Percentiles rank a stretch among this genome's conserved stretches.
Evolutionary conservation across 2,888 invertebrate species (phyloP).

Genomic region (Eueremaeus valkanovi): DNA sequence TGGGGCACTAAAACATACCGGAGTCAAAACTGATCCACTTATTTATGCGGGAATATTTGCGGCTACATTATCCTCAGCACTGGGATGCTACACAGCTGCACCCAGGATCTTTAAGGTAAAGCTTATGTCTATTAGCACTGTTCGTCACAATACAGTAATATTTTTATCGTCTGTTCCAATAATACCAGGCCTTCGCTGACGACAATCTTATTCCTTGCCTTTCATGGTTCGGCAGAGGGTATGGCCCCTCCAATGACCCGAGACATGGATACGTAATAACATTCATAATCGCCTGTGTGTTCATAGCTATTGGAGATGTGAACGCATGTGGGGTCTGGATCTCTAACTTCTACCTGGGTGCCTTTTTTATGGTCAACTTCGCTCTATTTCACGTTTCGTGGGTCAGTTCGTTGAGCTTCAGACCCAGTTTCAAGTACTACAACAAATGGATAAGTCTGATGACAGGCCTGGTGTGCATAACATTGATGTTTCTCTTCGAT

Average conservation of each 20-base stretch:
- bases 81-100: conserved; percentile 88
- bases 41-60: conserved; percentile 95
- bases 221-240: conserved; percentile 76
- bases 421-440: conserved; percentile 62
- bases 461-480: conserved; percentile 66
- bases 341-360: conserved; percentile 53
- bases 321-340: conserved; percentile 54
- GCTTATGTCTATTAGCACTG: not conserved
- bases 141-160: not conserved
- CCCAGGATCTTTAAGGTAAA: conserved; percentile 61
- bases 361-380: conserved; percentile 53
- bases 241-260: conserved; percentile 59
- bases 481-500: conserved; percentile 89
- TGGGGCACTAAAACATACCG: conserved; percentile 20
- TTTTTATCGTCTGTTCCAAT: not conserved
- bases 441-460: conserved; percentile 82
- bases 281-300: conserved; percentile 78
- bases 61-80: conserved; percentile 88
- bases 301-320: conserved; percentile 69
- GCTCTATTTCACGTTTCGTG: conserved; percentile 53
- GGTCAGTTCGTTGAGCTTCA: conserved; percentile 53
- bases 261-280: conserved; percentile 88
- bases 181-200: conserved; percentile 50
- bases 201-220: conserved; percentile 92
- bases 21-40: conserved; percentile 54